Percentiles rank a stretch among this genome's conserved stretches.
These are phyloP conservation scores for Drosophila guanche DNA, from an alignment of 1,140 invertebrate genomes.

Conservation along the genomic window DNA sequence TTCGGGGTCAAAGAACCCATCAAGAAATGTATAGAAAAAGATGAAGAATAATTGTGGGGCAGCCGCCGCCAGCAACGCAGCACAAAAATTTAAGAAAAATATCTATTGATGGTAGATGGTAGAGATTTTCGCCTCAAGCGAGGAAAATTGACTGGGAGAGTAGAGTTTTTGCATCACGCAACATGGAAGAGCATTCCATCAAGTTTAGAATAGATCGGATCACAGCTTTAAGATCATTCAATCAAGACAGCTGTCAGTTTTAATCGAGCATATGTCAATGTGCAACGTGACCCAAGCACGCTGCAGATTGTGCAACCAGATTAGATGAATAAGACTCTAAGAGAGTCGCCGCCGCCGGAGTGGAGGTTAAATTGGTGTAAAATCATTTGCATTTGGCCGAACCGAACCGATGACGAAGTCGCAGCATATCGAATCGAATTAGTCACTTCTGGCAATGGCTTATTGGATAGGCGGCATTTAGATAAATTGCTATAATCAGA, in stretches of 20 bases:
- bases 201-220: background rate
- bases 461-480: slow-evolving; percentile 66
- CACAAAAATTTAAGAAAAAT: slow-evolving; percentile 36
- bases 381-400: slow-evolving; percentile 62
- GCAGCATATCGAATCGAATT: slow-evolving; percentile 46
- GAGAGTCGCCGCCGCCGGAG: too few relatives aligned
- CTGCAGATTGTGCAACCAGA: slow-evolving; percentile 53
- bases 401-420: slow-evolving; percentile 30
- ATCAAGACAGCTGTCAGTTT: slow-evolving; percentile 79
- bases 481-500: slow-evolving; percentile 78
- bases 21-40: slow-evolving; percentile 27
- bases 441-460: slow-evolving; percentile 45
- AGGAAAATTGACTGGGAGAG: slow-evolving; percentile 11
- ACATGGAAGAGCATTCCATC: slow-evolving; percentile 30
- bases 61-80: background rate
- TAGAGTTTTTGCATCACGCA: slow-evolving; percentile 31
- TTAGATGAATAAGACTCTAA: slow-evolving; percentile 65
- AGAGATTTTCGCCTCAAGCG: slow-evolving; percentile 46
- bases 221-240: slow-evolving; percentile 49
- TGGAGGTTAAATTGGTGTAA: slow-evolving; percentile 36
- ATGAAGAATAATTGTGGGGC: slow-evolving; percentile 10
- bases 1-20: slow-evolving; percentile 47
- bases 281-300: slow-evolving; percentile 55
- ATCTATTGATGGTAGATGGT: slow-evolving; percentile 31
- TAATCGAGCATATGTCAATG: slow-evolving; percentile 73